A percentile compares a stretch with the other conserved stretches of the same genome.
These are phyloP conservation scores for Sogatella furcifera DNA, from an alignment of 1,140 invertebrate species.

Conservation along the genomic window DNA sequence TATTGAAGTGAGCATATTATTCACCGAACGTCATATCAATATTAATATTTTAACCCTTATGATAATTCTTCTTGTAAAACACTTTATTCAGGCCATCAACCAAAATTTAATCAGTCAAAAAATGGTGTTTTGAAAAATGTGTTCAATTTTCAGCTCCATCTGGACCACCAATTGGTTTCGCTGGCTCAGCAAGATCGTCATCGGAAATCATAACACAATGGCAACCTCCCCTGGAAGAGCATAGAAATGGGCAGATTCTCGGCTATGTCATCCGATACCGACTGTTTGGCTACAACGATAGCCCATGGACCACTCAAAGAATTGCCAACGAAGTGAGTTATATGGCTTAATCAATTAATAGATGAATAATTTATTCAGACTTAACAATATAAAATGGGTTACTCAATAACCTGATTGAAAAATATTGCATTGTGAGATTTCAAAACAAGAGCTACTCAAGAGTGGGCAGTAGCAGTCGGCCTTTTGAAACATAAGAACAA, in stretches of 20 bases:
- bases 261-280: conserved; percentile 89
- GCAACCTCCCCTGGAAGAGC: conserved; percentile 87
- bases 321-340: conserved; percentile 67
- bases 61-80: too few relatives aligned
- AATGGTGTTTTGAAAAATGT: too few relatives aligned
- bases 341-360: background rate
- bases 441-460: too few relatives aligned
- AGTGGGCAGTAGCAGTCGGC: too few relatives aligned
- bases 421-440: too few relatives aligned
- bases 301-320: conserved; percentile 79
- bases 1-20: too few relatives aligned
- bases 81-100: background rate
- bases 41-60: too few relatives aligned
- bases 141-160: conserved; percentile 57
- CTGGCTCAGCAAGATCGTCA: conserved; percentile 81
- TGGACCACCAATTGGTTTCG: conserved; percentile 77
- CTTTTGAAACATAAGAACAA: too few relatives aligned
- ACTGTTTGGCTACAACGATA: conserved; percentile 80
- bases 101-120: too few relatives aligned
- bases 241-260: conserved; percentile 87
- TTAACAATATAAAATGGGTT: too few relatives aligned
- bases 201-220: conserved; percentile 96
- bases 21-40: too few relatives aligned
- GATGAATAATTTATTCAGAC: conserved; percentile 1
- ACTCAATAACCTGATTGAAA: too few relatives aligned